Percentiles rank a stretch among this genome's conserved stretches.
phyloP scores from a whole-genome alignment of 2,888 invertebrate genomes.

The Leptinotarsa rubiginosa region DNA sequence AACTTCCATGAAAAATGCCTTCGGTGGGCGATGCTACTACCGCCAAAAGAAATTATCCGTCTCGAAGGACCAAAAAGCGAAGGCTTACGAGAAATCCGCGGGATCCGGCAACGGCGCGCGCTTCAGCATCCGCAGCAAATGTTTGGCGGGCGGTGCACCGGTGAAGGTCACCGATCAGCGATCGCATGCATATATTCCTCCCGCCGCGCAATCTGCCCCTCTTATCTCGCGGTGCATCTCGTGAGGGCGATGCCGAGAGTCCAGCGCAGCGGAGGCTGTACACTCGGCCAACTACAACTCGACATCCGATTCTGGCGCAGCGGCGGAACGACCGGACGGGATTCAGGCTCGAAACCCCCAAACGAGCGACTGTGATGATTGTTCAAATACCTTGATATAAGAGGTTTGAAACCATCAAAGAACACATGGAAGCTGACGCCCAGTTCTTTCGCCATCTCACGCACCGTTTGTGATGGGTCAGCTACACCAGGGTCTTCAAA shows the following conservation, averaged over 20 bases:
- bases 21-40: not conserved
- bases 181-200: constrained; percentile 53
- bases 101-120: not conserved
- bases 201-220: constrained; percentile 51
- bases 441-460: too few species aligned
- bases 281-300: constrained; percentile 18
- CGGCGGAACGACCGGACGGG: not conserved
- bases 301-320: constrained; percentile 16
- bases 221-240: constrained; percentile 51
- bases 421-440: too few species aligned
- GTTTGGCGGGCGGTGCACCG: constrained; percentile 54
- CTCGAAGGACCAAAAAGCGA: too few species aligned
- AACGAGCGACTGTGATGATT: too few species aligned
- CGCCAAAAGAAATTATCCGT: not conserved
- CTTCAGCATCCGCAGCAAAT: not conserved
- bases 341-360: not conserved
- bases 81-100: not conserved
- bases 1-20: too few species aligned
- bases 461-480: too few species aligned
- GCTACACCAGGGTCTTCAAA: too few species aligned
- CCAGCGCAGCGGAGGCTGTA: constrained; percentile 32
- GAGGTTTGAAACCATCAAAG: too few species aligned
- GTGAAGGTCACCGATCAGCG: constrained; percentile 53
- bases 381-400: too few species aligned
- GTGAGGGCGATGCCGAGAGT: constrained; percentile 48